Base-by-base conservation (phyloP, 2,113 vertebrate genomes). In the Pangasianodon gigas region DNA sequence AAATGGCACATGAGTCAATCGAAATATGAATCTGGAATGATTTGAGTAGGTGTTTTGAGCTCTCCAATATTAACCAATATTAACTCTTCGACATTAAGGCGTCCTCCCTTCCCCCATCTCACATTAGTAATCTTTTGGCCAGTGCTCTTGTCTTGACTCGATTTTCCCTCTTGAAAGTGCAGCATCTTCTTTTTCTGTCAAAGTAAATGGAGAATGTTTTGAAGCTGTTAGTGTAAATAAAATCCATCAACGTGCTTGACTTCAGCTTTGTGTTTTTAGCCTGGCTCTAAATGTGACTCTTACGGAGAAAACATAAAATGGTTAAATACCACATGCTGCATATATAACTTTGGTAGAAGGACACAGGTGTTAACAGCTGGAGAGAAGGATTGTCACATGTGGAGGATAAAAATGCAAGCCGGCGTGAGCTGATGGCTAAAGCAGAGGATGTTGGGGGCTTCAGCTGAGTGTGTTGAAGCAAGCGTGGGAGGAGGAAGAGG, bases 401-500 rank as follows among this genome's bases (percentile, higher is more conserved):
- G 9, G 46, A 44, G 44, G 85, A 80, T 67, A 51, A 80, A 86
- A 86, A 80, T 56, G 84, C 41, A 24, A 56, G 69, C n/a, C 26
- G 74, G 83, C 2, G 3, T 62, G 56, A 89, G 71, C 71, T 51
- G 82, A 48, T 89, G 82, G 82, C 32, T 84, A 67, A 77, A 71
- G 37, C 80, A 19, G 77, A 29, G 41, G 74, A 89, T 41, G 58
- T 56, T 81, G 58, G 60, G 54, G 46, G 48, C 80, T 85, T 58
- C 44, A 87, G 81, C 60, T 37, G 88, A 85, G 83, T 32, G 37
- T 54, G 65, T 41, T 16, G 86, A 85, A 62, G 60, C 86, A 87
- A 51, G 94, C 93, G 94, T 94, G 93, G 95, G 94, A 95, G 94
- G 95, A 94, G 93, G 93, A 91, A 92, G 92, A 94, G 92, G 90